Evolutionary conservation across 2,113 vertebrate species (phyloP), one percentile per base, ranked within the genome.

Genomic region (Spermophilus dauricus): DNA sequence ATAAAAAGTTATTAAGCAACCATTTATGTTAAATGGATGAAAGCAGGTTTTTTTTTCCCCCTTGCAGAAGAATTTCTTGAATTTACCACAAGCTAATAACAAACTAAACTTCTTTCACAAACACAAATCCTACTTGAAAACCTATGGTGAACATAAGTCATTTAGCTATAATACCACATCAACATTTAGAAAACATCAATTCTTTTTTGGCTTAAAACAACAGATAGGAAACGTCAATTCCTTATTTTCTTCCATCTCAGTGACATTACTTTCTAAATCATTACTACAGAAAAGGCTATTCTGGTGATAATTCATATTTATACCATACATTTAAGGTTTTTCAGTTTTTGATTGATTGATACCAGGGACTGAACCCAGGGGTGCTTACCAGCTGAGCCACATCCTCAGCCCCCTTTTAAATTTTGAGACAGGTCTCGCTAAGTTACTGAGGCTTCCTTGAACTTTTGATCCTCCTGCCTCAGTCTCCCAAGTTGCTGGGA

Each of bases 11-110:
- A 90, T 82, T 94, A 93, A 96, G 87, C 91, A 94, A 87, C 2
- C 32, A 95, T 91, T 95, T 77, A 96, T 48, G 72, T 91, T 8
- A 14, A 98, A 84, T 94, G 85, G 53, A 95, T 26, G 30, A 76
- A 97, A 96, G 12, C 26, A 94, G 7, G 98, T 75, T 97, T 67
- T 34, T 88, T 9, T 98, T 72, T 97, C 51, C 32, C 86, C 96
- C 24, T 61, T 96, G 58, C 3, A 95, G 24, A 88, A 92, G 17
- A 80, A 94, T 34, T 90, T 89, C 45, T 82, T 93, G 37, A 90
- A 73, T 32, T 89, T 95, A 96, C 1, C 37, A 98, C 24, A 95
- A 89, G 89, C 61, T 45, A 97, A 30, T 37, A 67, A 73, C 73
- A 53, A 83, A 90, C 7, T 83, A 26, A 32, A 87, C 20, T 30